These are phyloP conservation scores for Drosophila pseudoobscura DNA, from an alignment of 1,140 invertebrate genomes.

Conservation along the genomic window DNA sequence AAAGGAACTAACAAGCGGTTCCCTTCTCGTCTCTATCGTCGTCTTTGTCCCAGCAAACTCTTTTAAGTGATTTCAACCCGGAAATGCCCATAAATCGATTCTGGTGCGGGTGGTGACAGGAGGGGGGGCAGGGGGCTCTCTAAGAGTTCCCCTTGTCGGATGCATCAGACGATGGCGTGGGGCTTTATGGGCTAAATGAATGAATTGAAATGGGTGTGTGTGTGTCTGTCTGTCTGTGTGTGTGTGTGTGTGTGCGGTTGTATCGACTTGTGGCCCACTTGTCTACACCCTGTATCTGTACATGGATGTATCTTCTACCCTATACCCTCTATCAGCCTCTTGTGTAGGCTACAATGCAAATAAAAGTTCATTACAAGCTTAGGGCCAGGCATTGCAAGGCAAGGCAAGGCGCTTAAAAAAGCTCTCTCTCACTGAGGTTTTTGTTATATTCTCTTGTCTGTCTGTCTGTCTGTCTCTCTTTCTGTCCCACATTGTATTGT, in stretches of 20 bases:
- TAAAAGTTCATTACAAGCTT: conserved; percentile 78
- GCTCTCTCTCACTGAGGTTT: conserved; percentile 34
- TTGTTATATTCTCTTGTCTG: conserved; percentile 38
- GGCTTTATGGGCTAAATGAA: conserved; percentile 70
- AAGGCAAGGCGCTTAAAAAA: conserved; percentile 65
- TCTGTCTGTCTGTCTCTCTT: conserved; percentile 13
- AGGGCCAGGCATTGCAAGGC: conserved; percentile 1
- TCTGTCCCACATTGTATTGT: conserved; percentile 35
- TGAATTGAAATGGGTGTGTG: conserved; percentile 74
- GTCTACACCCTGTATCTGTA: conserved; percentile 17
- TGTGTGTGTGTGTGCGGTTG: conserved; percentile 52
- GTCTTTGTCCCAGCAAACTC: conserved; percentile 33
- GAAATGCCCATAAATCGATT: conserved; percentile 80
- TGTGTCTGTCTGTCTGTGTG: conserved; percentile 17
- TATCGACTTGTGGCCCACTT: conserved; percentile 75
- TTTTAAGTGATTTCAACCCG: conserved; percentile 80
- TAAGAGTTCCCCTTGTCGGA: conserved; percentile 32
- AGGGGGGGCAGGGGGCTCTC: conserved; percentile 13
- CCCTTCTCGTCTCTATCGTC: conserved; percentile 11
- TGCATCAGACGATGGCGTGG: conserved; percentile 27
- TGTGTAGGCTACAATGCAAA: conserved; percentile 64
- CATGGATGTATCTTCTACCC: background rate
- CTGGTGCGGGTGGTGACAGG: conserved; percentile 17
- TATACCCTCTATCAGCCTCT: background rate
- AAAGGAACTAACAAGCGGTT: conserved; percentile 66